Evolutionary conservation across 1,140 invertebrate genomes (phyloP).

Genomic region (Contarinia nasturtii): DNA sequence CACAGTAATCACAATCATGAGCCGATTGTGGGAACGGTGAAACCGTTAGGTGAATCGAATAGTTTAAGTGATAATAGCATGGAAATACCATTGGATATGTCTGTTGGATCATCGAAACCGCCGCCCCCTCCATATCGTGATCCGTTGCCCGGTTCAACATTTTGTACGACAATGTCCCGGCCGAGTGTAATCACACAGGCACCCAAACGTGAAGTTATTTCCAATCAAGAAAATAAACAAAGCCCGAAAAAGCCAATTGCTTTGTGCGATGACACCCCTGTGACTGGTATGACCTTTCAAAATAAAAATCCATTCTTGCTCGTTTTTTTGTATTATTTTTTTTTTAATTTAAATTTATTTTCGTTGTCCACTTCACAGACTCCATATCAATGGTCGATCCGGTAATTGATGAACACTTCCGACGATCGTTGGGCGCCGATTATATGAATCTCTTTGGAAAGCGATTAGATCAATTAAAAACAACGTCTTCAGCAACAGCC

Average conservation of each 20-base stretch:
- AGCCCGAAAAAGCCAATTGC: conserved; percentile 8
- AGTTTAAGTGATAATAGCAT: conserved; percentile 1
- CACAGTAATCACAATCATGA: conserved; percentile 9
- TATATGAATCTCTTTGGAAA: conserved; percentile 62
- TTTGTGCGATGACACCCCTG: background rate
- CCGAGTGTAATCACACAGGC: conserved; percentile 25
- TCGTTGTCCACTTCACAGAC: conserved; percentile 24
- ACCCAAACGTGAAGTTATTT: conserved; percentile 12
- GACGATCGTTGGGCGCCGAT: conserved; percentile 74
- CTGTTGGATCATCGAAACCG: conserved; percentile 18
- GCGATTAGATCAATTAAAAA: conserved; percentile 27
- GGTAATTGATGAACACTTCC: conserved; percentile 89
- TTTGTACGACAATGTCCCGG: conserved; percentile 11
- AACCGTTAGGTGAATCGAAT: conserved; percentile 1
- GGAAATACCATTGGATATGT: conserved; percentile 26
- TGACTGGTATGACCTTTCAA: too few species aligned
- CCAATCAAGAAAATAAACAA: conserved; percentile 12
- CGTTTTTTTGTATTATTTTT: conserved; percentile 1
- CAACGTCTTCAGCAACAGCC: conserved; percentile 16
- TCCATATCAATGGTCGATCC: conserved; percentile 58
- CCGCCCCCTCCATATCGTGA: conserved; percentile 22
- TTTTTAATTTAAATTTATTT: conserved; percentile 1
- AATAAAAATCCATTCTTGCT: background rate
- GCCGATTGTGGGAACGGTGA: background rate
- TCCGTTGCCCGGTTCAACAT: conserved; percentile 16